Evolutionary conservation across 2,888 invertebrate species (phyloP), one percentile per base, ranked within the genome.

Genomic region (Phaonia tiefii): DNA sequence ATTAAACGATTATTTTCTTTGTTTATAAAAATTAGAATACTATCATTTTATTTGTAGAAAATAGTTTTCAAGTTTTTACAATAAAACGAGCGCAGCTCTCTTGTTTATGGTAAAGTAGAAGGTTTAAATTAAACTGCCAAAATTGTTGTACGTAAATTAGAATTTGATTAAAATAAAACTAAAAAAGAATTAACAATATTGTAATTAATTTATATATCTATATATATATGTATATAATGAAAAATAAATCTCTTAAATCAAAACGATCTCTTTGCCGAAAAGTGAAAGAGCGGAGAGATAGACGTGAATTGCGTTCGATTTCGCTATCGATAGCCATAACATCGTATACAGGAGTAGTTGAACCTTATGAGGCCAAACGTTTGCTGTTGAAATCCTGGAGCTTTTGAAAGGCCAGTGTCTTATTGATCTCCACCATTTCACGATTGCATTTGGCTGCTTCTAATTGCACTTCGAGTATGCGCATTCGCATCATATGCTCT

Each of bases 361-460:
- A 69, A 75, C 87, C 31, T 31, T 88, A 88, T 86, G 87, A 89
- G 85, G 87, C 80, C 88, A 90, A 75, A 13, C 90, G 87, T 80
- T 89, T 89, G 85, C 86, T 89, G 75, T 90, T 90, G 74, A 89
- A 82, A 74, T 90, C 90, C 83, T 93, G 93, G 25, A 93, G 88
- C 86, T 92, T 92, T 86, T 93, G 92, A 84, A 93, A 91, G 1
- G 93, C 93, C 84, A 93, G 92, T 63, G 93, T 93, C 88, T 93
- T 93, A 85, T 93, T 93, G 37, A 93, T 90, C 87, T 93, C 93
- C 2, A 93, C 93, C 49, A 93, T 92, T 87, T 93, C 93, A 83
- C 93, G 89, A 84, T 87, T 88, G 75, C 89, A 88, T 86, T 90
- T 91, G 83, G 91, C 91, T 74, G 91, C 89, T 85, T 91, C 89